phyloP scores from a whole-genome alignment of 2,888 invertebrate genomes.

The Scelioninae gen. 2 region DNA sequence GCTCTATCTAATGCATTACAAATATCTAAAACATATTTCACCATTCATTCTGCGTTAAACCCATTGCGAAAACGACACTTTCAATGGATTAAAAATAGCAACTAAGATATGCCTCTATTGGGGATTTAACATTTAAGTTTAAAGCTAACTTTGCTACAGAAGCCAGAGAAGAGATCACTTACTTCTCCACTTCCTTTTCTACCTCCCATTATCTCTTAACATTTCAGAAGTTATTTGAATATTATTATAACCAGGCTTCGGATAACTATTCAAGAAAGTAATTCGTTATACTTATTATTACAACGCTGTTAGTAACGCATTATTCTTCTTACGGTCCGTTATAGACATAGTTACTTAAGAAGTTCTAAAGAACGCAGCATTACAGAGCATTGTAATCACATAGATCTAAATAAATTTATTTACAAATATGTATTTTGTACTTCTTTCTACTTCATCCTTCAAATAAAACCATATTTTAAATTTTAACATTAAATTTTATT shows the following conservation, averaged over 20 bases:
- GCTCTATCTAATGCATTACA: too few relatives aligned
- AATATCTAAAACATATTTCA: too few relatives aligned
- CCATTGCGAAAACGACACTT: conserved; percentile 13
- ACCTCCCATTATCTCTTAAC: conserved; percentile 21
- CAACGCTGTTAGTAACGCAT: too few relatives aligned
- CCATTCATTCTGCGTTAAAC: conserved; percentile 12
- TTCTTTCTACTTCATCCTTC: conserved; percentile 3
- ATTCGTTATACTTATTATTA: too few relatives aligned
- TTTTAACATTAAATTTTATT: conserved; percentile 16
- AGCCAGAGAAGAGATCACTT: conserved; percentile 36
- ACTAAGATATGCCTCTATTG: conserved; percentile 59
- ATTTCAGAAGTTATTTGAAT: conserved; percentile 37
- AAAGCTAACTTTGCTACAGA: conserved; percentile 53
- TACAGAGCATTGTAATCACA: conserved; percentile 64
- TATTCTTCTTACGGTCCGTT: too few relatives aligned
- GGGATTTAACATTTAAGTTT: conserved; percentile 49
- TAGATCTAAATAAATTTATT: conserved; percentile 68
- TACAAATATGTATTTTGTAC: conserved; percentile 45
- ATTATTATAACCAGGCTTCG: too few relatives aligned
- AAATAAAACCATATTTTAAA: conserved; percentile 1
- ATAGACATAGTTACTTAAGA: too few relatives aligned
- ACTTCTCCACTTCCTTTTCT: conserved; percentile 1
- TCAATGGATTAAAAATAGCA: conserved; percentile 40
- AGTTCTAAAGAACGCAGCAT: too few relatives aligned
- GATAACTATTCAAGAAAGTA: too few relatives aligned